Percentiles rank a stretch among this genome's conserved stretches.
These are phyloP conservation scores for Gisinianus flammeolus DNA, from an alignment of 2,888 invertebrate species.

Conservation along the genomic window DNA sequence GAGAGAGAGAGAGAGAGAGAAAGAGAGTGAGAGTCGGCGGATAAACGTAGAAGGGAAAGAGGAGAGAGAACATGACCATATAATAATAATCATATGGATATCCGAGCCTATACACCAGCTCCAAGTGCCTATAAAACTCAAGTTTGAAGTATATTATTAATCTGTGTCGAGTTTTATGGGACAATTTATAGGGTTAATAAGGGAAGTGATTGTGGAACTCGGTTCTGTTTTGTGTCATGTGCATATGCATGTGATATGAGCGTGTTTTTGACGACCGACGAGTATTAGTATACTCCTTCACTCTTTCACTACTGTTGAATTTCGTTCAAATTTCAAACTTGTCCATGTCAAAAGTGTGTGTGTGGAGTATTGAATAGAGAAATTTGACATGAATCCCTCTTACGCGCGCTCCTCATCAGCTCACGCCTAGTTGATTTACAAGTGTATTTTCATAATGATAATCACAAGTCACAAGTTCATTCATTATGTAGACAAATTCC, in stretches of 20 bases:
- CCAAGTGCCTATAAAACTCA: background rate
- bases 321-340: background rate
- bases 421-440: conserved; percentile 45
- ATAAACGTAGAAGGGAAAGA: background rate
- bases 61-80: background rate
- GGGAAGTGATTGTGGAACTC: background rate
- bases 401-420: conserved; percentile 36
- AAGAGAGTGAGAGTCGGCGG: background rate
- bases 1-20: no score
- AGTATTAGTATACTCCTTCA: no score
- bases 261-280: no score
- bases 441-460: conserved; percentile 17
- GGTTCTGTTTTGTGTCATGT: background rate
- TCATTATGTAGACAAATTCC: background rate
- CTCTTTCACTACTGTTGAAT: background rate
- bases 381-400: conserved; percentile 34
- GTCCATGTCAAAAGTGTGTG: background rate
- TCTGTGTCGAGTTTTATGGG: conserved; percentile 9
- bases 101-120: background rate
- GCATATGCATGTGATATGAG: no score
- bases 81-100: background rate
- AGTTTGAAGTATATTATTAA: background rate
- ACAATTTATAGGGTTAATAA: background rate
- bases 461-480: background rate
- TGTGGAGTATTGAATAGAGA: background rate